Evolutionary conservation across 2,888 invertebrate species (phyloP).

Genomic region (Megaustenia siamemsis): DNA sequence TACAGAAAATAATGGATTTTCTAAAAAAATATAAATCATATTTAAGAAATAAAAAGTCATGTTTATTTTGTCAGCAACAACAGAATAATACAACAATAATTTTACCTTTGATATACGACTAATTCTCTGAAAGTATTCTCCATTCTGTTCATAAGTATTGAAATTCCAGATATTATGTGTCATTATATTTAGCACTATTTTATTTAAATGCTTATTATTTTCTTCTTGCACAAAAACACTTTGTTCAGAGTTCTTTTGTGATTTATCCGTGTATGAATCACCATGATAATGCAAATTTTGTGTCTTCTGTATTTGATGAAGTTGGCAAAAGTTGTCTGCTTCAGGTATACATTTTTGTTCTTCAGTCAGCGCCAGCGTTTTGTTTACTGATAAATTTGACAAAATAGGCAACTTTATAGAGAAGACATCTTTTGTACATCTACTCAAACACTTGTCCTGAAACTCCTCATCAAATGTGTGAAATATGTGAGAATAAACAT

Average conservation of each 20-base stretch:
- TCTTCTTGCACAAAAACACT: not conserved
- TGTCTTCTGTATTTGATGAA: not conserved
- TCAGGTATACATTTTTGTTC: not conserved
- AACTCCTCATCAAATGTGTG: not conserved
- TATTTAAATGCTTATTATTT: not conserved
- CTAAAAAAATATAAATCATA: too few species aligned
- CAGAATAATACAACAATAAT: not conserved
- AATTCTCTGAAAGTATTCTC: conserved; percentile 45
- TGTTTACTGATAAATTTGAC: conserved; percentile 33
- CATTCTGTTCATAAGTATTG: conserved; percentile 58
- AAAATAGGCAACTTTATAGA: not conserved
- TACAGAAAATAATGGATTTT: too few species aligned
- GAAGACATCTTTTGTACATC: not conserved
- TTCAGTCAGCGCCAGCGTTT: not conserved
- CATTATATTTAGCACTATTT: conserved; percentile 54
- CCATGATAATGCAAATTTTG: not conserved
- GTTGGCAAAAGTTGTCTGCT: not conserved
- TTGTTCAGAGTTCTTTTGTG: not conserved
- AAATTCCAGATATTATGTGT: conserved; percentile 68
- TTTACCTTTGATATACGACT: conserved; percentile 32
- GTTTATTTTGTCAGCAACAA: too few species aligned
- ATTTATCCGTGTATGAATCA: not conserved
- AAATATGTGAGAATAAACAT: conserved; percentile 62
- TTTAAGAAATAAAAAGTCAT: too few species aligned
- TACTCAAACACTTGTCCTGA: not conserved